These are phyloP conservation scores for Acrossocheilus fasciatus DNA, from an alignment of 2,797 vertebrate genomes.

Conservation along the genomic window DNA sequence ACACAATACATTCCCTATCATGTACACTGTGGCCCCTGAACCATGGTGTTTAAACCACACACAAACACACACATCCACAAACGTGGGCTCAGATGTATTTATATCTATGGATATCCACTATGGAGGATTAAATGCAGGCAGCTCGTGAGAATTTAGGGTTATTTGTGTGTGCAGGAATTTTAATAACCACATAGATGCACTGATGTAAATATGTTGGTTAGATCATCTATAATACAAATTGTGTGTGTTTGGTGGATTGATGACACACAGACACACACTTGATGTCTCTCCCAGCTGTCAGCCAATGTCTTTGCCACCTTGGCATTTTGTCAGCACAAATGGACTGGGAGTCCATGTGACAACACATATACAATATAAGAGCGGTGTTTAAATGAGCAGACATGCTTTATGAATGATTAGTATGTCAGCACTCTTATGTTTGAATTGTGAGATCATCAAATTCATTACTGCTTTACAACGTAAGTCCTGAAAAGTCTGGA, in stretches of 20 bases:
- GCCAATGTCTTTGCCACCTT: background rate
- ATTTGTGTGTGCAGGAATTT: background rate
- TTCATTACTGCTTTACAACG: background rate
- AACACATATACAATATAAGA: background rate
- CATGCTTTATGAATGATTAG: background rate
- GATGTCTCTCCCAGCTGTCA: constrained; percentile 11
- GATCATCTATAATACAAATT: constrained; percentile 5
- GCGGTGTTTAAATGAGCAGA: background rate
- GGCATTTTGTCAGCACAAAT: constrained; percentile 3
- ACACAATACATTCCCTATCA: background rate
- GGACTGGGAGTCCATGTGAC: background rate
- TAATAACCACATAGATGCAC: background rate
- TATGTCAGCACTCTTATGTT: background rate
- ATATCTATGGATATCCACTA: background rate
- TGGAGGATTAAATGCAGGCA: background rate
- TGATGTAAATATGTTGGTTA: background rate
- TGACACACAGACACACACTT: constrained; percentile 11
- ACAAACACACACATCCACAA: background rate
- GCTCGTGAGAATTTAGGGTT: background rate
- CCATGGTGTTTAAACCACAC: background rate
- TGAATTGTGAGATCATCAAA: background rate
- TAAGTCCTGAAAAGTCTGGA: background rate
- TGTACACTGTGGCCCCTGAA: background rate
- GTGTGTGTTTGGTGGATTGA: background rate
- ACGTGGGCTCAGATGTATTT: background rate